Conservation (phyloP, 1,140 invertebrate species). For the Microplitis mediator region DNA sequence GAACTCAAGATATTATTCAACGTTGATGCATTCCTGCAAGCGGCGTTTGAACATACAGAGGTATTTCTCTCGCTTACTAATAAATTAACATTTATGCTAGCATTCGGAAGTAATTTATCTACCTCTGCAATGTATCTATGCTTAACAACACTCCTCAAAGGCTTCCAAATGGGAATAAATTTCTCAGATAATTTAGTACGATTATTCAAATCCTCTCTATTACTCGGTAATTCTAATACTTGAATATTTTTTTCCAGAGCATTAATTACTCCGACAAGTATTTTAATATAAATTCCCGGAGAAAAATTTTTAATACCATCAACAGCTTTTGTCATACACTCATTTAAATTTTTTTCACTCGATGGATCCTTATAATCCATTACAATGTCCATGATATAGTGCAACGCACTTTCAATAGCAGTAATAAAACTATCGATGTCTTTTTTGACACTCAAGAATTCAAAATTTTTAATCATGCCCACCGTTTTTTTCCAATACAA, state of each 20-base stretch:
- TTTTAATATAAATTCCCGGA: conserved; percentile 44
- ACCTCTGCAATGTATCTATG: conserved; percentile 32
- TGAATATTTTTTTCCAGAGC: conserved; percentile 42
- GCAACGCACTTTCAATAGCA: conserved; percentile 39
- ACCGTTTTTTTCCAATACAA: conserved; percentile 54
- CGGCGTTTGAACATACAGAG: conserved; percentile 35
- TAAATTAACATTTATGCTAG: conserved; percentile 51
- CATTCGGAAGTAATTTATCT: conserved; percentile 42
- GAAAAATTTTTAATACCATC: conserved; percentile 39
- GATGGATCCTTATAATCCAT: conserved; percentile 46
- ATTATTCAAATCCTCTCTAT: conserved; percentile 39
- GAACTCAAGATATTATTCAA: conserved; percentile 46
- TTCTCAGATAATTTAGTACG: conserved; percentile 42
- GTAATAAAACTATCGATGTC: conserved; percentile 37
- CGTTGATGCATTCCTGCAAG: conserved; percentile 17
- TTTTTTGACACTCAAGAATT: conserved; percentile 41
- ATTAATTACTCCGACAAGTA: conserved; percentile 40
- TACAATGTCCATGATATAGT: conserved; percentile 48
- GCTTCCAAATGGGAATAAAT: conserved; percentile 50
- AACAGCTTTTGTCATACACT: conserved; percentile 43
- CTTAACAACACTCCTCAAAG: conserved; percentile 42
- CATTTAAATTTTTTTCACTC: conserved; percentile 31
- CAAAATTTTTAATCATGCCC: conserved; percentile 47
- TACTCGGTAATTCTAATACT: conserved; percentile 39
- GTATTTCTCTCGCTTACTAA: conserved; percentile 32